Evolutionary conservation across 2,113 vertebrate genomes (phyloP).

Genomic region (Platycercus adscitus): DNA sequence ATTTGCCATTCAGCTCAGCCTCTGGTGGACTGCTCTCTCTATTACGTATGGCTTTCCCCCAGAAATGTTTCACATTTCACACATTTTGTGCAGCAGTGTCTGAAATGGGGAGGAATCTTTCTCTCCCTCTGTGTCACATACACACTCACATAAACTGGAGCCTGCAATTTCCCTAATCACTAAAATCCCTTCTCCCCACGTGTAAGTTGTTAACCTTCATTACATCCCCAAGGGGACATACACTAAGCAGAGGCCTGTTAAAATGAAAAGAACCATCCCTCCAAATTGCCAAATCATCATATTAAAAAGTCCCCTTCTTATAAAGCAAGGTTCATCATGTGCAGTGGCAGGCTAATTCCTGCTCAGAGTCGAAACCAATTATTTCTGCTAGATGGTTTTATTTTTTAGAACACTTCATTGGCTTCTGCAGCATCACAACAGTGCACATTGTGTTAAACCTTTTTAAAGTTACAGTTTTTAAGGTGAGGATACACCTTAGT

Average conservation of each 20-base stretch:
- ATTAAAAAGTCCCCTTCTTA: slow-evolving; percentile 51
- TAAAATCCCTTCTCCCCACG: slow-evolving; percentile 59
- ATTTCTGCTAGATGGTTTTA: slow-evolving; percentile 33
- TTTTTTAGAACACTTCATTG: not conserved
- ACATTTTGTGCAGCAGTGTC: slow-evolving; percentile 41
- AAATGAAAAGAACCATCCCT: slow-evolving; percentile 71
- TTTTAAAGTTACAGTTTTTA: not conserved
- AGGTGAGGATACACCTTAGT: not conserved
- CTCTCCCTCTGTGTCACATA: not conserved
- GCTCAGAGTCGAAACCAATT: slow-evolving; percentile 28
- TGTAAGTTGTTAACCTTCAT: slow-evolving; percentile 68
- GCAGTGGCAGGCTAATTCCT: slow-evolving; percentile 35
- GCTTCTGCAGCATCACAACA: not conserved
- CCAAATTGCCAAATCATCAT: slow-evolving; percentile 56
- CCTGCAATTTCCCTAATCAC: slow-evolving; percentile 64
- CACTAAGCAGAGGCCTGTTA: slow-evolving; percentile 64
- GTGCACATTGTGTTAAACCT: not conserved
- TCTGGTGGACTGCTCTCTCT: slow-evolving; percentile 33
- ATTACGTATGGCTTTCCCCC: not conserved
- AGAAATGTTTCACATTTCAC: slow-evolving; percentile 13
- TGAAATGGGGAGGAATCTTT: not conserved
- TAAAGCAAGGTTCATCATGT: not conserved
- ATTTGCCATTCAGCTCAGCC: slow-evolving; percentile 40
- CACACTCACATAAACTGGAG: slow-evolving; percentile 36
- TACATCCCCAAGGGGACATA: slow-evolving; percentile 51